phyloP scores from a whole-genome alignment of 1,140 invertebrate genomes.

The Panulirus ornatus region DNA sequence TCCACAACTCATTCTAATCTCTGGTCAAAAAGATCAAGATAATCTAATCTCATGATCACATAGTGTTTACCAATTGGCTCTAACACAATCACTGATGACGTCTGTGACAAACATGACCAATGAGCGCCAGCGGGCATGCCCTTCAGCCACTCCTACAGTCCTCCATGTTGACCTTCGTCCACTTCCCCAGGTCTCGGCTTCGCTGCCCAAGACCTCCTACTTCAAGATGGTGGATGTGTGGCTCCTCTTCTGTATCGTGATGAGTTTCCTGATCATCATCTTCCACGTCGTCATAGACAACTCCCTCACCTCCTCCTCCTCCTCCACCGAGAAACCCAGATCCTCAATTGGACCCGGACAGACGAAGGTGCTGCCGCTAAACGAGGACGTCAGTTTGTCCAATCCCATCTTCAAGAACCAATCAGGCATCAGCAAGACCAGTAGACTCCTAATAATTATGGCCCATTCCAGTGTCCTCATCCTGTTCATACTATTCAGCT shows the following conservation, averaged over 20 bases:
- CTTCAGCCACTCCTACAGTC: too few relatives aligned
- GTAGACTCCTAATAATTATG: background rate
- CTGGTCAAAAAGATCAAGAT: too few relatives aligned
- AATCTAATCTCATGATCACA: too few relatives aligned
- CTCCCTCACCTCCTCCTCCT: background rate
- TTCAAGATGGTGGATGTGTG: slow-evolving; percentile 49
- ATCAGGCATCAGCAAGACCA: background rate
- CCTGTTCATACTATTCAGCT: slow-evolving; percentile 3
- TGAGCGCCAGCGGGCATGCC: too few relatives aligned
- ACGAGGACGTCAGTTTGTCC: too few relatives aligned
- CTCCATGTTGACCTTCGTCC: too few relatives aligned
- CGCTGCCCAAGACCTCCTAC: slow-evolving; percentile 29
- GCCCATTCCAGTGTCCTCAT: background rate
- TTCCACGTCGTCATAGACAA: slow-evolving; percentile 23
- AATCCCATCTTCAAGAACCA: background rate
- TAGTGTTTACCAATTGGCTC: too few relatives aligned
- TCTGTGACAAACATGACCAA: too few relatives aligned
- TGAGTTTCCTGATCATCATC: slow-evolving; percentile 23
- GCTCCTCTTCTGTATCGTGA: slow-evolving; percentile 36
- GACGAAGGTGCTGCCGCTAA: background rate
- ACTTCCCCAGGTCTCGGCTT: slow-evolving; percentile 9
- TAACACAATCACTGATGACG: too few relatives aligned
- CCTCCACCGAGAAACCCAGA: too few relatives aligned
- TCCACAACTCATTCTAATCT: too few relatives aligned
- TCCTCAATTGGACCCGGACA: background rate